Conservation (phyloP, 2,888 invertebrate species). For the Ecdyonurus torrentis region DNA sequence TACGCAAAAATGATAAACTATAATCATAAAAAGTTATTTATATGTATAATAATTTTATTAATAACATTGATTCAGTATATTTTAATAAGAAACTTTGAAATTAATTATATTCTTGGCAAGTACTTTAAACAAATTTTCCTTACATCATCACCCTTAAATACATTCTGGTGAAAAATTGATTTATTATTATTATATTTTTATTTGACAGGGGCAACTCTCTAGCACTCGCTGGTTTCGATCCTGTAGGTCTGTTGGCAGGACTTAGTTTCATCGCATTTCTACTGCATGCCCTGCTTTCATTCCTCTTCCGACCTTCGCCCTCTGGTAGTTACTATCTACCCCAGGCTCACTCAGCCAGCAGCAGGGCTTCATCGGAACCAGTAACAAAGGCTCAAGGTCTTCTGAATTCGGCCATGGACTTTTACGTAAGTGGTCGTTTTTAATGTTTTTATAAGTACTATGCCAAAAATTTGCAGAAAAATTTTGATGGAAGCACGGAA, state of each 20-base stretch:
- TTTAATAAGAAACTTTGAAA: no score
- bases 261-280: conserved; percentile 27
- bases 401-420: not conserved
- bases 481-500: no score
- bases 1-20: no score
- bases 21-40: no score
- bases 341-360: not conserved
- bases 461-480: not conserved
- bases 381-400: not conserved
- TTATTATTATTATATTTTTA: not conserved
- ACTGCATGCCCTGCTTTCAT: conserved; percentile 14
- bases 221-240: conserved; percentile 22
- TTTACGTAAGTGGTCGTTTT: not conserved
- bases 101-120: no score
- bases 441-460: not conserved
- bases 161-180: no score
- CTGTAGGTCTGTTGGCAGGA: conserved; percentile 25
- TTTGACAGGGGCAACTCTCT: not conserved
- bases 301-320: conserved; percentile 11
- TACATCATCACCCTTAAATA: no score
- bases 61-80: no score
- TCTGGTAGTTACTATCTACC: not conserved
- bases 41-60: no score
- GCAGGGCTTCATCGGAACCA: not conserved
- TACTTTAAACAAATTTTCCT: no score